Base-by-base conservation (phyloP, 2,888 invertebrate species). In the Cryptocephalus moraei region DNA sequence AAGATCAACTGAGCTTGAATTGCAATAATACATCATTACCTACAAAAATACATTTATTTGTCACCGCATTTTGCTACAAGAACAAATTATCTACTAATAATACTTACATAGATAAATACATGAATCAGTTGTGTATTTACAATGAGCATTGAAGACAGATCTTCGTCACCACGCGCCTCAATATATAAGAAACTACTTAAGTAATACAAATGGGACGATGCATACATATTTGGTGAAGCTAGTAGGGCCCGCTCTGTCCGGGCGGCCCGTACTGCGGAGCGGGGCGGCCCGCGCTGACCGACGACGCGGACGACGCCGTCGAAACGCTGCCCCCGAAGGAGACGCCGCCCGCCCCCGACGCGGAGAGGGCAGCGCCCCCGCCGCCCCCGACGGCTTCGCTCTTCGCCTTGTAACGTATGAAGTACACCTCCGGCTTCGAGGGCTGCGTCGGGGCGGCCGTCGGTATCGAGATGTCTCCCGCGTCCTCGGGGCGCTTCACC, bases 371-470 rank as follows among this genome's bases (percentile, higher is more conserved):
- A 6, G 34, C 38, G 22, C 49, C 50, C 41, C 49, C 55, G 56
- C 48, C 52, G 48, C 70, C 69, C 22, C 22, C 22, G 22, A 22
- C 22, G 2, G 41, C 44, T 52, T 76, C 75, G 63, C 73, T 76
- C 72, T 84, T 83, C 52, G 84, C 84, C 75, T 84, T 85, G 79
- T 86, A 86, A 58, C 84, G 80, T 78, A 86, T 90, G 78, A 90
- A 91, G 80, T 90, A 91, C 45, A 90, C 90, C 74, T 90, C 90
- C 47, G 90, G 90, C 75, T 90, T 90, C 68, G 86, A 82, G 53
- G 89, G 90, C 64, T 86, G 85, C 43, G 88, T 89, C 42, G 90
- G 88, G 1, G 82, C 79, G 11, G 83, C 75, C 10, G 84, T 80
- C 42, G 88, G 89, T 59, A 90, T 81, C 60, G 77, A 74, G 69